Evolutionary conservation across 2,797 vertebrate genomes (phyloP).

Genomic region (Amblyopsis hoosieri): DNA sequence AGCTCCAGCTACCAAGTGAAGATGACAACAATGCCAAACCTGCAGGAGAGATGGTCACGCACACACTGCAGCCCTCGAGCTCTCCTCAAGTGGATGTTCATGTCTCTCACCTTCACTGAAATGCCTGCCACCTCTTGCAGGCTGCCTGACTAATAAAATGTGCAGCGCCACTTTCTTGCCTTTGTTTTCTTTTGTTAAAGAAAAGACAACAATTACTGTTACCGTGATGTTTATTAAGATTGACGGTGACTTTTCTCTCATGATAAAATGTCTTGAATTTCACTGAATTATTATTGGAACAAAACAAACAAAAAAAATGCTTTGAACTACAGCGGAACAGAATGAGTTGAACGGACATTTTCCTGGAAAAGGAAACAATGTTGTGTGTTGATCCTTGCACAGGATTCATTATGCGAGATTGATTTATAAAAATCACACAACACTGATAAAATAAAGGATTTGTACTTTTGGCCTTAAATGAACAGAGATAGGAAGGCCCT

Average conservation of each 20-base stretch:
- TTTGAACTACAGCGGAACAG: constrained; percentile 52
- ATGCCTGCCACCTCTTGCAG: constrained; percentile 66
- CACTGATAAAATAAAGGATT: constrained; percentile 69
- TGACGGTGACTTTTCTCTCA: constrained; percentile 65
- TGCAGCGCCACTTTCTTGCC: constrained; percentile 84
- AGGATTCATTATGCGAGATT: constrained; percentile 82
- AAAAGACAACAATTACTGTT: constrained; percentile 60
- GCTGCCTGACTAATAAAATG: constrained; percentile 71
- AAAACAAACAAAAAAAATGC: constrained; percentile 51
- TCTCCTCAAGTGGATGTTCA: constrained; percentile 73
- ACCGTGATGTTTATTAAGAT: constrained; percentile 61
- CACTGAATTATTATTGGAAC: constrained; percentile 49
- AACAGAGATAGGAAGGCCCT: constrained; percentile 61
- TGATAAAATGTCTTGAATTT: constrained; percentile 77
- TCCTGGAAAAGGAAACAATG: constrained; percentile 42
- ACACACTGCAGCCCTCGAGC: constrained; percentile 67
- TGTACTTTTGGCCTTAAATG: constrained; percentile 56
- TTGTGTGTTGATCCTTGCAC: constrained; percentile 79
- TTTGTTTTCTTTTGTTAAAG: constrained; percentile 70
- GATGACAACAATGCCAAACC: constrained; percentile 71
- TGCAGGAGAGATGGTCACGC: constrained; percentile 57
- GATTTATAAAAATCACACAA: constrained; percentile 72
- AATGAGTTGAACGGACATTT: constrained; percentile 71
- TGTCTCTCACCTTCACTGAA: constrained; percentile 70
- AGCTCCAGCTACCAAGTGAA: constrained; percentile 65